phyloP scores from a whole-genome alignment of 2,888 invertebrate species.

The Caenorhabditis afra region DNA sequence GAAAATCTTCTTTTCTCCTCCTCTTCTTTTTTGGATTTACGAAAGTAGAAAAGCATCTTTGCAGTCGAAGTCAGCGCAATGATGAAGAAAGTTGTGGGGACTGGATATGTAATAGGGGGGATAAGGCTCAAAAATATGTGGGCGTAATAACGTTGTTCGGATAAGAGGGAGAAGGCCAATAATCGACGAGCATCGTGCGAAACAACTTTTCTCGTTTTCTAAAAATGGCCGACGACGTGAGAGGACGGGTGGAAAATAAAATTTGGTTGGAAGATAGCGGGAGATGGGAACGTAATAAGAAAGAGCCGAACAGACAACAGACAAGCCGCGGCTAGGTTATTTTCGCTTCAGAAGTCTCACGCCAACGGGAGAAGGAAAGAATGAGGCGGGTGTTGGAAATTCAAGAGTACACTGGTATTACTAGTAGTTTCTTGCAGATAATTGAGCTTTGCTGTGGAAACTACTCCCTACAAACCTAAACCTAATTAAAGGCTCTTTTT shows the following conservation, averaged over 20 bases:
- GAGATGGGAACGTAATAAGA: constrained; percentile 6
- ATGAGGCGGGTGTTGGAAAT: too few species aligned
- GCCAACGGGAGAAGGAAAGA: too few species aligned
- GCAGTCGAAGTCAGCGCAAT: not conserved
- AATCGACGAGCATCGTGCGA: constrained; percentile 20
- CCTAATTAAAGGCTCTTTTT: constrained; percentile 28
- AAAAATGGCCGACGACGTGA: constrained; percentile 9
- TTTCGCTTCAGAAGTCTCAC: constrained; percentile 1
- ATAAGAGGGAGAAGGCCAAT: constrained; percentile 24
- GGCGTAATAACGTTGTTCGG: constrained; percentile 33
- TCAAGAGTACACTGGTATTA: too few species aligned
- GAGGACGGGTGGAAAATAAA: constrained; percentile 5
- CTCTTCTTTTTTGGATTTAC: not conserved
- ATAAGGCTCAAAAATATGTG: constrained; percentile 15
- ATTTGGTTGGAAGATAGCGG: constrained; percentile 3
- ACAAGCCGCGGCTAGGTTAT: not conserved
- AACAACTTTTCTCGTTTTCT: constrained; percentile 10
- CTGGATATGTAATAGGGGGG: too few species aligned
- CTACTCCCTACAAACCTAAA: constrained; percentile 19
- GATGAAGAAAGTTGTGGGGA: constrained; percentile 13
- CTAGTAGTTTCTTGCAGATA: constrained; percentile 4
- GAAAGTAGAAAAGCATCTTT: not conserved
- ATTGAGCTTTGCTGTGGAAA: constrained; percentile 1
- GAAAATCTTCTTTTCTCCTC: not conserved
- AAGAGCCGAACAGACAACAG: not conserved